Percentiles rank a stretch among this genome's conserved stretches.
Evolutionary conservation across 2,888 invertebrate genomes (phyloP).

Genomic region (Conomelus anceps): DNA sequence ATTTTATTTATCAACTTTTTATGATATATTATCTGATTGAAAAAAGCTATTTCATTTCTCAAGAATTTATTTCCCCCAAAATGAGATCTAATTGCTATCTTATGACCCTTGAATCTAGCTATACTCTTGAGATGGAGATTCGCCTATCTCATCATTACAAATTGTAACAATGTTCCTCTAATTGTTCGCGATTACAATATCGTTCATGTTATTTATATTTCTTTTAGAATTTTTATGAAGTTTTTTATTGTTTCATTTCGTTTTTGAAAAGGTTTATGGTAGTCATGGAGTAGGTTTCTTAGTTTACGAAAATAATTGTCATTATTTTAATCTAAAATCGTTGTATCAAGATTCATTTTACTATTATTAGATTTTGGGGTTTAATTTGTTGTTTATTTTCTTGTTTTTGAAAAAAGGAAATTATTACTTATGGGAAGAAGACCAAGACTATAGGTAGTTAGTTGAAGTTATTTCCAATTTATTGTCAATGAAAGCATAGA

Average conservation of each 20-base stretch:
- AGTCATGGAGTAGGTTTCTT: neutral
- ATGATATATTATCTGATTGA: neutral
- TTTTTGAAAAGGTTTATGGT: neutral
- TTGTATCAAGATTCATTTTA: neutral
- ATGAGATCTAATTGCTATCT: neutral
- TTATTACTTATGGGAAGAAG: neutral
- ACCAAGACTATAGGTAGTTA: neutral
- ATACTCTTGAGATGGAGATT: neutral
- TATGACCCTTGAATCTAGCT: too few relatives aligned
- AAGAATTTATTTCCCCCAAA: neutral
- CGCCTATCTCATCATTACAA: neutral
- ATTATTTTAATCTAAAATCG: neutral
- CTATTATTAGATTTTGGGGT: neutral
- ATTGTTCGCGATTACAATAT: neutral
- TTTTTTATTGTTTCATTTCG: neutral
- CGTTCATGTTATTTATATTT: neutral
- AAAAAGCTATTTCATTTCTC: neutral
- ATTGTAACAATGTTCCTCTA: neutral
- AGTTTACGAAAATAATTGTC: neutral
- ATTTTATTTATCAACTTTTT: neutral
- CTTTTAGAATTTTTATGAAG: neutral
- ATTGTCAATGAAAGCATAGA: neutral
- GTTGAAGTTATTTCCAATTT: neutral
- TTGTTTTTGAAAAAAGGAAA: neutral
- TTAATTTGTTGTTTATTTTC: neutral